Evolutionary conservation across 2,888 invertebrate species (phyloP).

Genomic region (Spilarctia lutea): DNA sequence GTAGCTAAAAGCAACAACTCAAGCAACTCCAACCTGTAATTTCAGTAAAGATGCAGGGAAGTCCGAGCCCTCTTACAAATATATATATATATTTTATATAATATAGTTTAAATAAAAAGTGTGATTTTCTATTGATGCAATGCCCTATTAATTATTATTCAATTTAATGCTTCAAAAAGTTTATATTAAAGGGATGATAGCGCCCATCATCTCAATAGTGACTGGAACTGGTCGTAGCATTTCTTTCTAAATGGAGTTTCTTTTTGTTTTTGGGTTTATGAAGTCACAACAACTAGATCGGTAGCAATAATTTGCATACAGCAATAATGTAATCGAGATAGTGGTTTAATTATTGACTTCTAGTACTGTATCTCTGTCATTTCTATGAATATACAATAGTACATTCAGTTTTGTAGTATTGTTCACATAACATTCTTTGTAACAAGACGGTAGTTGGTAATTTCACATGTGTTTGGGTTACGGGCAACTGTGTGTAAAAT

Average conservation of each 20-base stretch:
- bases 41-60: background rate
- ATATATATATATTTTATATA: background rate
- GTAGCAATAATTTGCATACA: background rate
- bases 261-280: slow-evolving; percentile 5
- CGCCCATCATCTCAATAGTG: background rate
- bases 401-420: background rate
- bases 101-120: background rate
- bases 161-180: background rate
- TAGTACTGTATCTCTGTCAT: slow-evolving; percentile 15
- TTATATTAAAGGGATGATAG: background rate
- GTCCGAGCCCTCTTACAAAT: background rate
- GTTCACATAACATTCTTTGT: slow-evolving; percentile 47
- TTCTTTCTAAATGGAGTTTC: slow-evolving; percentile 13
- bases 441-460: slow-evolving; percentile 49
- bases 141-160: too few species aligned
- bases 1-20: background rate
- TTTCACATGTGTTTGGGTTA: slow-evolving; percentile 54
- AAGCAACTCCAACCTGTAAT: background rate
- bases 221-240: background rate
- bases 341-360: background rate
- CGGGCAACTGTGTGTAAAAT: slow-evolving; percentile 50
- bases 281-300: background rate
- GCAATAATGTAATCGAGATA: background rate
- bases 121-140: slow-evolving; percentile 1
- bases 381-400: slow-evolving; percentile 9